Percentiles rank a stretch among this genome's conserved stretches.
phyloP scores from a whole-genome alignment of 2,888 invertebrate species.

The Philereme transversata region DNA sequence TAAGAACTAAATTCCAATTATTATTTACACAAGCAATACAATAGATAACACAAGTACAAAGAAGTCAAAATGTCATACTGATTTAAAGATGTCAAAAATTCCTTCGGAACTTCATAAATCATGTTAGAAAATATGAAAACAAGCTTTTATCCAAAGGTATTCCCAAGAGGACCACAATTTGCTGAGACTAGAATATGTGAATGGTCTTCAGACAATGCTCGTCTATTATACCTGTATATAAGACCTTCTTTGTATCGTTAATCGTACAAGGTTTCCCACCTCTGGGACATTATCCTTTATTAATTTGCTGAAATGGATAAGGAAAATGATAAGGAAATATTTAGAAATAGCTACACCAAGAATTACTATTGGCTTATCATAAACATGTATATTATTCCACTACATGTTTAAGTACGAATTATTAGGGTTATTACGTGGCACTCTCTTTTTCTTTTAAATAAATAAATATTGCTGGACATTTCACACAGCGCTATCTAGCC shows the following conservation, averaged over 20 bases:
- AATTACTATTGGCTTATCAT: not conserved
- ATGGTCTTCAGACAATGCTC: conserved; percentile 4
- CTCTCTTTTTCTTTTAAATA: too few species aligned
- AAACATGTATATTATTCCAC: too few species aligned
- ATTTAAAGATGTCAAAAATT: too few species aligned
- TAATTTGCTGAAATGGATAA: conserved; percentile 19
- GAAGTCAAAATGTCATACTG: too few species aligned
- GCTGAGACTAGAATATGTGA: conserved; percentile 24
- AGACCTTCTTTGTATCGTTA: conserved; percentile 19
- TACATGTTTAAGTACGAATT: too few species aligned
- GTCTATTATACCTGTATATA: conserved; percentile 20
- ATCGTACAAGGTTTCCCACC: conserved; percentile 21
- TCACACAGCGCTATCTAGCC: too few species aligned
- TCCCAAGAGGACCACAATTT: conserved; percentile 24
- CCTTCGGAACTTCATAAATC: conserved; percentile 17
- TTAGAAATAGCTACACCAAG: not conserved
- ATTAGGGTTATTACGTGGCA: too few species aligned
- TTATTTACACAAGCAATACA: too few species aligned
- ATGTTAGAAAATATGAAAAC: conserved; percentile 24
- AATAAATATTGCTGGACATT: too few species aligned
- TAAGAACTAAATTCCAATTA: too few species aligned
- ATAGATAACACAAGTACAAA: too few species aligned
- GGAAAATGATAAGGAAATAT: not conserved
- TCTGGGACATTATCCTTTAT: conserved; percentile 21
- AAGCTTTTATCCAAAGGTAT: conserved; percentile 11